Conservation (phyloP, 2,113 vertebrate genomes). For the Mionectes macconnelli region DNA sequence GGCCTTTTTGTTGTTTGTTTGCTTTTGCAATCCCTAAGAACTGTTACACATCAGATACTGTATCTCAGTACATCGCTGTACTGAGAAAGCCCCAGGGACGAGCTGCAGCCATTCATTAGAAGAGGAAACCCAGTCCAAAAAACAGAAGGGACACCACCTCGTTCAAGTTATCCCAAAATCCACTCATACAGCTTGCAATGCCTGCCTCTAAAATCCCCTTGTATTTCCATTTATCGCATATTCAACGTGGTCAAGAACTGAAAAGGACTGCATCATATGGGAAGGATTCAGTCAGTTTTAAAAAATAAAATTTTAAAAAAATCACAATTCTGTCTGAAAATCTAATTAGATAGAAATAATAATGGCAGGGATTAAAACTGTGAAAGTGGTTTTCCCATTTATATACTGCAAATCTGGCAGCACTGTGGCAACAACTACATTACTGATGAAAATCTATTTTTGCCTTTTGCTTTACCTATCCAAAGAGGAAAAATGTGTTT, state of each 20-base stretch:
- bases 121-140: background rate
- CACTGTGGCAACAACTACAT: background rate
- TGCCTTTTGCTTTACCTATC: background rate
- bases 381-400: background rate
- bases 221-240: background rate
- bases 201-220: background rate
- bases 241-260: background rate
- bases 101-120: background rate
- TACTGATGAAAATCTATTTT: background rate
- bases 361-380: background rate
- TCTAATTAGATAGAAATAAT: background rate
- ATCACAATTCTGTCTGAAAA: background rate
- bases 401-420: background rate
- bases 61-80: background rate
- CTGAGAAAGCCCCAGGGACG: background rate
- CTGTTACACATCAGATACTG: background rate
- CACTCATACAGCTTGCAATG: background rate
- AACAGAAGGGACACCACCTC: background rate
- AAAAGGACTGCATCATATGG: background rate
- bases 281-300: background rate
- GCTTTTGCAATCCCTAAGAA: background rate
- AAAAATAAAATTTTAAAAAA: background rate
- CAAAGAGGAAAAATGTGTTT: background rate
- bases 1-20: background rate
- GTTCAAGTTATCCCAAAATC: background rate